Base-by-base conservation (phyloP, 2,113 vertebrate genomes). In the Ceuthmochares aereus region DNA sequence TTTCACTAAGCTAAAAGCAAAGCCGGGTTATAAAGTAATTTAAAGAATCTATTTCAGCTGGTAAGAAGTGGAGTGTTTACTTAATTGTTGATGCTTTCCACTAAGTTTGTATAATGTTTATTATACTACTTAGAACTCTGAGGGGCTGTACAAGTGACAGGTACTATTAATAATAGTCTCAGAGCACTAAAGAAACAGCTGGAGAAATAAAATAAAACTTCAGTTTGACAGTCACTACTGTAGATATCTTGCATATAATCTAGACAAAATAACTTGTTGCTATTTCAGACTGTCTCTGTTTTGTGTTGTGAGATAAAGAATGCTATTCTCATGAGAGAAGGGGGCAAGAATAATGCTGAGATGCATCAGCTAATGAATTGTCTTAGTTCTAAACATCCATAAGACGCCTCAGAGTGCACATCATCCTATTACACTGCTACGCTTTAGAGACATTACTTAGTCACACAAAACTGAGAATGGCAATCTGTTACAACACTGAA, bases 241-340 rank as follows among this genome's bases (percentile, higher is more conserved):
- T 37, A 68, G 49, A 82, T 49, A 76, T 79, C 75, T 79, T 76
- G 87, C 70, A 87, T 87, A 66, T 90, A 68, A 91, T 54, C 34
- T 27, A 91, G 90, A 79, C 85, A 83, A 93, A 90, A 49, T 66
- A 81, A 93, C 51, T 91, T 89, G 70, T 26, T 90, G 82, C 88
- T 94, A 83, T 87, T 95, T 90, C 83, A 36, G 82, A 88, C 82
- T 74, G 40, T 68, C 69, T 93, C 74, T 52, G 5, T 59, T 93
- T 70, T 3, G 6, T 17, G 16, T 40, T 84, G 70, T 43, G 37
- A 91, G 78, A 93, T 69, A 55, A 84, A 84, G 49, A 84, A 83
- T 1, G 4, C 49, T 75, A 37, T 54, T 94, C 75, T 79, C 43
- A 15, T 30, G 70, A 91, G 88, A 60, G 82, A 47, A 66, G 60